phyloP scores from a whole-genome alignment of 2,113 vertebrate genomes.

The Dasyprocta punctata region DNA sequence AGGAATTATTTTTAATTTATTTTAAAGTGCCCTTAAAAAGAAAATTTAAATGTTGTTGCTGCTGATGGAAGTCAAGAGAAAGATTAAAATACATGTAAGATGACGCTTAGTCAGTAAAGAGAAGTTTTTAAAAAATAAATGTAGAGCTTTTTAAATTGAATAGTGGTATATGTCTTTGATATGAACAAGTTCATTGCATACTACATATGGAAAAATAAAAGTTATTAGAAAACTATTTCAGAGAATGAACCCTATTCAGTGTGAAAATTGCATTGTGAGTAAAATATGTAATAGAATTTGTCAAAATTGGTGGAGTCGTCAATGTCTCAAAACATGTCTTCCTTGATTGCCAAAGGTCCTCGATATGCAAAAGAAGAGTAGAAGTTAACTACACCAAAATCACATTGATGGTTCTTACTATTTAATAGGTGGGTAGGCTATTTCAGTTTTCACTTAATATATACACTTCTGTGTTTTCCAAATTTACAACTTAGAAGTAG shows the following conservation, averaged over 20 bases:
- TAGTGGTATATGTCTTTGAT: neutral
- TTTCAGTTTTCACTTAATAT: slow-evolving; percentile 4
- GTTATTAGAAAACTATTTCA: neutral
- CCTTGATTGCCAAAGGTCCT: neutral
- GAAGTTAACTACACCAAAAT: neutral
- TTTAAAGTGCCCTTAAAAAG: slow-evolving; percentile 3
- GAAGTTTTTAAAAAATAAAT: neutral
- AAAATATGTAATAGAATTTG: neutral
- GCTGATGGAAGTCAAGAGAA: neutral
- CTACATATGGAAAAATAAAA: slow-evolving; percentile 40
- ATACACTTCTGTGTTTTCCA: neutral
- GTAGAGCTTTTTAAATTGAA: slow-evolving; percentile 19
- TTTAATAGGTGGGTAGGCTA: neutral
- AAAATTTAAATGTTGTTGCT: neutral
- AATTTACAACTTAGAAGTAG: neutral
- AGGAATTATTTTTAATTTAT: neutral
- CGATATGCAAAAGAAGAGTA: neutral
- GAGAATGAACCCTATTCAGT: neutral
- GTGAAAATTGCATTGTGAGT: slow-evolving; percentile 15
- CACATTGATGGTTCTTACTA: neutral
- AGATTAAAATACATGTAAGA: neutral
- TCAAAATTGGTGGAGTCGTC: neutral
- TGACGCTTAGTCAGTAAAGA: neutral
- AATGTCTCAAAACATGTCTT: neutral
- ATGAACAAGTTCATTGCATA: neutral